phyloP scores from a whole-genome alignment of 2,888 invertebrate species.

The Matsumyia berberina region DNA sequence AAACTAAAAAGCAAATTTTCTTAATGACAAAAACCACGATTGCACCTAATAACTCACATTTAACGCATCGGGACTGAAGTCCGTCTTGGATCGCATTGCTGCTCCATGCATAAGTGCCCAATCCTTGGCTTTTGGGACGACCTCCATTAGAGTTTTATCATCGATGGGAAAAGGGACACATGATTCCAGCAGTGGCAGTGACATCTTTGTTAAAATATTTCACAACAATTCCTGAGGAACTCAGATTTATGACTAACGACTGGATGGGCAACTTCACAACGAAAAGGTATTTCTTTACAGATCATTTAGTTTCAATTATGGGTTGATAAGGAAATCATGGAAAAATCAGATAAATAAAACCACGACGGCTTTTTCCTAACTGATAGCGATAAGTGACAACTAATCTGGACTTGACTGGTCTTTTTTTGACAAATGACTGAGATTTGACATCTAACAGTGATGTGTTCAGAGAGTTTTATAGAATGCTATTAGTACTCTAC shows the following conservation, averaged over 20 bases:
- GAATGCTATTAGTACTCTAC: no score
- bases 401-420: background rate
- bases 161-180: slow-evolving; percentile 88
- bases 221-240: slow-evolving; percentile 1
- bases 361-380: background rate
- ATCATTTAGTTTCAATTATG: background rate
- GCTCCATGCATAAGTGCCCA: slow-evolving; percentile 94
- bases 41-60: slow-evolving; percentile 84
- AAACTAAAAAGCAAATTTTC: slow-evolving; percentile 84
- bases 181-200: slow-evolving; percentile 79
- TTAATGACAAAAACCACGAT: background rate
- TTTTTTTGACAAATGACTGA: background rate
- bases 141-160: slow-evolving; percentile 87
- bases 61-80: slow-evolving; percentile 88
- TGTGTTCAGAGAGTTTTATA: background rate
- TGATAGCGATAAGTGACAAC: background rate
- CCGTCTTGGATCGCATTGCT: slow-evolving; percentile 89
- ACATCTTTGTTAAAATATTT: slow-evolving; percentile 35
- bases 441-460: background rate
- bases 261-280: background rate
- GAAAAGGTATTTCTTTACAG: background rate
- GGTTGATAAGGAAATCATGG: slow-evolving; percentile 15
- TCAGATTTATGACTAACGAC: background rate
- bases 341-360: background rate
- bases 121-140: slow-evolving; percentile 91